A percentile compares a stretch with the other conserved stretches of the same genome.
Evolutionary conservation across 2,113 vertebrate genomes (phyloP).

Genomic region (Odontophorus gujanensis): DNA sequence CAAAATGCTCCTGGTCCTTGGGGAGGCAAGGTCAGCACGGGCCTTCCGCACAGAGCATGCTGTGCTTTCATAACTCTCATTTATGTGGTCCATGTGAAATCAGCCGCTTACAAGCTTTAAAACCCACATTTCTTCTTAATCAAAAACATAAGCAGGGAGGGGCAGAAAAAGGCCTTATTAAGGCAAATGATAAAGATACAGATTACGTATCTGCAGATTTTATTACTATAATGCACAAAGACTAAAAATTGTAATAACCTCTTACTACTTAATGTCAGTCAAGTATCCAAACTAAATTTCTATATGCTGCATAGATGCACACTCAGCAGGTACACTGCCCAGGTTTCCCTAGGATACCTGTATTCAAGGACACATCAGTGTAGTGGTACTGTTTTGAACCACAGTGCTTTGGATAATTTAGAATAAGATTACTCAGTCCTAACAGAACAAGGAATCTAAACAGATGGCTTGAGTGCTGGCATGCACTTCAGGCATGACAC

Average conservation of each 20-base stretch:
- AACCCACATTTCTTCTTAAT: conserved; percentile 50
- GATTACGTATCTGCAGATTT: not conserved
- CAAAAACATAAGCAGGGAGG: conserved; percentile 19
- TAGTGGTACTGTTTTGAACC: not conserved
- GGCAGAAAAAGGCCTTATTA: not conserved
- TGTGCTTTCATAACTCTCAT: conserved; percentile 47
- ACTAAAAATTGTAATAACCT: not conserved
- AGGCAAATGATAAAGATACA: not conserved
- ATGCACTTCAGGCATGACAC: not conserved
- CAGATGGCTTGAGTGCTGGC: not conserved
- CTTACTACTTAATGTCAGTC: not conserved
- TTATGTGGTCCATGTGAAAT: conserved; percentile 29
- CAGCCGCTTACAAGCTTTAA: not conserved
- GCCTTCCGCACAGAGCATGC: conserved; percentile 8
- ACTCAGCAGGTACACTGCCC: not conserved
- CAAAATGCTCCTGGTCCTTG: conserved; percentile 35
- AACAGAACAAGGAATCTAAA: not conserved
- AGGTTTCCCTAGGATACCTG: not conserved
- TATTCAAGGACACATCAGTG: not conserved
- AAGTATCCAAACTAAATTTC: not conserved
- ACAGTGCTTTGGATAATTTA: not conserved
- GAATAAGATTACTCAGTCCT: not conserved
- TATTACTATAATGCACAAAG: not conserved
- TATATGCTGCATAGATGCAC: not conserved
- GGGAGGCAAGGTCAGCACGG: conserved; percentile 33